Base-by-base conservation (phyloP, 2,797 vertebrate species). In the Sarcoramphus papa region DNA sequence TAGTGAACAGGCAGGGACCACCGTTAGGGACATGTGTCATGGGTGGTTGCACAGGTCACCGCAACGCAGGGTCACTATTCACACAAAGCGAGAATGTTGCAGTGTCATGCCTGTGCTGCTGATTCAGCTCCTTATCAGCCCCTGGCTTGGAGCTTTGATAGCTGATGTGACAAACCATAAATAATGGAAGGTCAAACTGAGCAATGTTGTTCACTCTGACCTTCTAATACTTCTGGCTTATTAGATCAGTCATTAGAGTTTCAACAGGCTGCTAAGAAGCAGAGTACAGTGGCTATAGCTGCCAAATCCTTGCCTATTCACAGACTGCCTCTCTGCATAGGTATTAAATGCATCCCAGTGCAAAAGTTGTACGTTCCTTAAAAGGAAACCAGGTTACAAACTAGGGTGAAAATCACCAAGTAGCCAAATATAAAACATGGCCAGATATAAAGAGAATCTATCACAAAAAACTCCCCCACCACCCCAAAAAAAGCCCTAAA, bases 211-310 rank as follows among this genome's bases (percentile, higher is more conserved):
- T 96, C 92, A 14, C 30, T 95, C 86, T 95, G 95, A 95, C 93
- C 94, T 95, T 93, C 75, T 95, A 83, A 93, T 97, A 95, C 93
- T 95, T 96, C 86, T 96, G 92, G 91, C 81, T 90, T 97, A 95
- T 97, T 96, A 97, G 88, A 97, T 95, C 91, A 80, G 51, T 94
- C 93, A 90, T 92, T 83, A 92, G 90, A 37, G 84, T 68, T 96
- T 91, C 94, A 95, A 95, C 95, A 93, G 86, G 92, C 92, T 97
- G 57, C 88, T 89, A 75, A 91, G 84, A 70, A 97, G 72, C 65
- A n/a, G 56, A 79, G 63, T 95, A 95, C 92, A 95, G 95, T 93
- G 78, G 54, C 60, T 72, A 22, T 30, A 95, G 87, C 93, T 95
- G 88, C 88, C 84, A 93, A 80, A 83, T 89, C 68, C 73, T 87